Evolutionary conservation across 2,113 vertebrate species (phyloP).

Genomic region (Phalacrocorax carbo): DNA sequence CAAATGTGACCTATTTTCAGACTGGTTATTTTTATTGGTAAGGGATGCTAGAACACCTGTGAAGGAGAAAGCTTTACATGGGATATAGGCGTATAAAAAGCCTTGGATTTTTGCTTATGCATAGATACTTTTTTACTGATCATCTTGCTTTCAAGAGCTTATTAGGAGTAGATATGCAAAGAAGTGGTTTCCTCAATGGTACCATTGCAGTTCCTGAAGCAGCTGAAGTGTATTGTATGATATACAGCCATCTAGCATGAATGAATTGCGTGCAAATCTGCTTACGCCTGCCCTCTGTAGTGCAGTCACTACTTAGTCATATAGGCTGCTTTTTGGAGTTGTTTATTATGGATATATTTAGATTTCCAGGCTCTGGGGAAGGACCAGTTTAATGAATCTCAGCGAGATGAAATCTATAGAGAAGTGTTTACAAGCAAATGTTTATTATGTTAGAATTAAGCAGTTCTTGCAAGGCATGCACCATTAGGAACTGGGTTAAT

Average conservation of each 20-base stretch:
- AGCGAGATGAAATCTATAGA: not conserved
- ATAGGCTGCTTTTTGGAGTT: slow-evolving; percentile 22
- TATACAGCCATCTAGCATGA: slow-evolving; percentile 44
- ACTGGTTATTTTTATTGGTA: not conserved
- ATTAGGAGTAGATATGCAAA: not conserved
- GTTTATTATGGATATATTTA: slow-evolving; percentile 50
- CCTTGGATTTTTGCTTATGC: slow-evolving; percentile 35
- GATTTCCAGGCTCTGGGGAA: not conserved
- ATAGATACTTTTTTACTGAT: not conserved
- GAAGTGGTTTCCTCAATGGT: slow-evolving; percentile 3
- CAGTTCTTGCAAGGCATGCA: not conserved
- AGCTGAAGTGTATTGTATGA: not conserved
- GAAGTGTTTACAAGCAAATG: not conserved
- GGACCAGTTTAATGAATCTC: not conserved
- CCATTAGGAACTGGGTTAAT: not conserved
- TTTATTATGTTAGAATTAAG: not conserved
- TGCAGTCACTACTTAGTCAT: slow-evolving; percentile 55
- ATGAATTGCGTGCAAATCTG: slow-evolving; percentile 64
- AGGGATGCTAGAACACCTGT: not conserved
- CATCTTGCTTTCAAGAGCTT: not conserved
- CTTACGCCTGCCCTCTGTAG: slow-evolving; percentile 66
- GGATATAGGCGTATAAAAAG: not conserved
- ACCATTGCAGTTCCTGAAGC: not conserved
- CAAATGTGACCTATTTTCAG: slow-evolving; percentile 15
- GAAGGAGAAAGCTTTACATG: not conserved